These are phyloP conservation scores for Xenus cinereus DNA, from an alignment of 2,113 vertebrate genomes.

Conservation along the genomic window DNA sequence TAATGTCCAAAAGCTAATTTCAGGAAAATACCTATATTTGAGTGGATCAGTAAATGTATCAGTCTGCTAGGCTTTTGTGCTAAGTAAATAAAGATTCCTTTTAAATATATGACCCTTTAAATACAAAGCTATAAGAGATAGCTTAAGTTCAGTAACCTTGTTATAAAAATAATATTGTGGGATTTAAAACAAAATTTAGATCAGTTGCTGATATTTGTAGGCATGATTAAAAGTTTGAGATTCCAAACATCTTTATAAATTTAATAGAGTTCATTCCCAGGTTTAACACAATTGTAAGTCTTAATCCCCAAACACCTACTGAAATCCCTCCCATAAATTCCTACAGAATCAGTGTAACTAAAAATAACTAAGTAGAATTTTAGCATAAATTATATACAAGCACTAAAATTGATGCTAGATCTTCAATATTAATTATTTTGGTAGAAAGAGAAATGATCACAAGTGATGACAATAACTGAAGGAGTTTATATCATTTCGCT, in stretches of 20 bases:
- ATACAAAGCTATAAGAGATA: background rate
- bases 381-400: background rate
- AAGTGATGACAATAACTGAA: slow-evolving; percentile 57
- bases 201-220: background rate
- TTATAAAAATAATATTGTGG: background rate
- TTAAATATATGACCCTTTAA: background rate
- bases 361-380: slow-evolving; percentile 20
- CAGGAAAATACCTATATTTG: background rate
- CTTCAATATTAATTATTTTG: slow-evolving; percentile 55
- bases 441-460: slow-evolving; percentile 44
- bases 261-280: background rate
- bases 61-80: background rate
- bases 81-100: background rate
- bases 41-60: background rate
- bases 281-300: background rate
- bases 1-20: background rate
- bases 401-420: slow-evolving; percentile 40
- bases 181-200: background rate
- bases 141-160: background rate
- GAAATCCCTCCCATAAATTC: background rate
- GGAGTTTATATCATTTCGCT: slow-evolving; percentile 40
- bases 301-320: background rate
- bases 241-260: background rate
- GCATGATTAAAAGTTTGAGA: background rate
- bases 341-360: background rate